Evolutionary conservation across 2,113 vertebrate species (phyloP), one percentile per base, ranked within the genome.

Genomic region (Pica pica): DNA sequence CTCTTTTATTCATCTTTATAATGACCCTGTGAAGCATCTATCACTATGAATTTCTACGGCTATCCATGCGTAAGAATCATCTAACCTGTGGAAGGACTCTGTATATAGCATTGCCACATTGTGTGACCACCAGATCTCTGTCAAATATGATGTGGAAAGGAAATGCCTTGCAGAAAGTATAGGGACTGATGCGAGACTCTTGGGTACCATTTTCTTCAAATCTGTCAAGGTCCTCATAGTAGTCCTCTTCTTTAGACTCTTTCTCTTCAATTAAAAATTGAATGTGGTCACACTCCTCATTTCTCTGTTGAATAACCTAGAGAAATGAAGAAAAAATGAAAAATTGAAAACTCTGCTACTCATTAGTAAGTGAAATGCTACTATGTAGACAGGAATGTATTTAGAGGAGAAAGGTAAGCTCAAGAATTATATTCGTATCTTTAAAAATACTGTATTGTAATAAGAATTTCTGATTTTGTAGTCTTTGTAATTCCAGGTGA

Each of bases 61-160:
- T 71, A 79, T 61, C 42, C 26, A 89, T 20, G 22, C 15, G 88
- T n/a, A 47, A 64, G 26, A 95, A 44, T 75, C 7, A 57, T 24
- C 87, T 96, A 92, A 99, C 99, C 99, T 99, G 99, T 26, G 99
- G 99, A 91, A 99, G 98, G 37, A 99, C 99, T 94, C 99, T 98
- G 97, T 99, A 99, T 89, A 99, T 99, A 92, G 99, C 99, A 35
- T 99, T 99, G 56, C 99, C 99, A 89, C 99, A 99, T 80, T 99
- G 99, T 0, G 99, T 99, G 92, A 99, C 99, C 97, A 99, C 98
- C 49, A 99, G 97, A 94, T 99, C 98, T 97, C 98, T 98, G 97
- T 99, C 99, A 93, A 99, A 99, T 98, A 99, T 99, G 89, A 99
- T 98, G 94, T 99, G 99, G 89, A 99, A 99, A 39, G 99, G 99